Conservation (phyloP, 2,888 invertebrate genomes). For the Tetanocera ferruginea region DNA sequence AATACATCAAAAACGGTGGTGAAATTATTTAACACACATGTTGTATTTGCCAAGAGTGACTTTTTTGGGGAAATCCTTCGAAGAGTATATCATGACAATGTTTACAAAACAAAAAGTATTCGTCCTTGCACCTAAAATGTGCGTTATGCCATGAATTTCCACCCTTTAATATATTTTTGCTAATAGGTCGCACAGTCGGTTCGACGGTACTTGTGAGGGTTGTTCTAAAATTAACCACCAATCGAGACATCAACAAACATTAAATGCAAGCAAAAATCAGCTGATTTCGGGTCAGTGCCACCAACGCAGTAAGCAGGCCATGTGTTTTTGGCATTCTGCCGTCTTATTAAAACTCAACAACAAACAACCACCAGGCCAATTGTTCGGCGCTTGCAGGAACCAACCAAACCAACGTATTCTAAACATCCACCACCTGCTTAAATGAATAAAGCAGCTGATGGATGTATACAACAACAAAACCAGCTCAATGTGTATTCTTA, state of each 20-base stretch:
- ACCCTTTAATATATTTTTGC: conserved; percentile 14
- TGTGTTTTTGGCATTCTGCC: neutral
- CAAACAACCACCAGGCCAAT: conserved; percentile 24
- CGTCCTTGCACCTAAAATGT: conserved; percentile 30
- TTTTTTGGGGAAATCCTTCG: conserved; percentile 23
- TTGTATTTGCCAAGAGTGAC: conserved; percentile 1
- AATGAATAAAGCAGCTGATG: conserved; percentile 27
- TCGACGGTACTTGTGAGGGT: conserved; percentile 15
- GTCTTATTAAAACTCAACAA: neutral
- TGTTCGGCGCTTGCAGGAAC: conserved; percentile 10
- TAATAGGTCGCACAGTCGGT: conserved; percentile 18
- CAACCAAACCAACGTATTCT: conserved; percentile 12
- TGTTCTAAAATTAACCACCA: conserved; percentile 29
- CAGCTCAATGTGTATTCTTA: neutral
- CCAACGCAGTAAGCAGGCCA: conserved; percentile 10
- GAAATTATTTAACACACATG: conserved; percentile 13
- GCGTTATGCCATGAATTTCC: conserved; percentile 17
- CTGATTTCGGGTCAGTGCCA: conserved; percentile 30
- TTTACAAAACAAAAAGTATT: conserved; percentile 20
- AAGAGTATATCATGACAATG: conserved; percentile 12
- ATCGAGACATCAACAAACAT: neutral
- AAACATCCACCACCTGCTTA: conserved; percentile 30
- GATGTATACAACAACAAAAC: conserved; percentile 7
- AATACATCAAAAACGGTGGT: conserved; percentile 9
- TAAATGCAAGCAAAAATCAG: conserved; percentile 17